A percentile compares a stretch with the other conserved stretches of the same genome.
phyloP scores from a whole-genome alignment of 2,888 invertebrate species.

The Sepioteuthis lessoniana region DNA sequence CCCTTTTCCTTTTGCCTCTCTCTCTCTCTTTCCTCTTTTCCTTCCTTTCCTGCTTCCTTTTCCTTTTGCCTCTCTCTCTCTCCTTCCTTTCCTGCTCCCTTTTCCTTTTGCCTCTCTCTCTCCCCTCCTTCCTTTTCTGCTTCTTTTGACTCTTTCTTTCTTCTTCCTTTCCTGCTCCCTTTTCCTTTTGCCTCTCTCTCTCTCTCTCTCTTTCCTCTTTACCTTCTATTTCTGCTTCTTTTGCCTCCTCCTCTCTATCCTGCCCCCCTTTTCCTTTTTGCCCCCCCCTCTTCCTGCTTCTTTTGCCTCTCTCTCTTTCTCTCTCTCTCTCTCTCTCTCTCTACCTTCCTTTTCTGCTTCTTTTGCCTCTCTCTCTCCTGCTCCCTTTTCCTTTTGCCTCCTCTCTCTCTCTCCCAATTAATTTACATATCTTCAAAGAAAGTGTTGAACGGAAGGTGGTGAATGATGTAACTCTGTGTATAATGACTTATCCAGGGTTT shows the following conservation, averaged over 20 bases:
- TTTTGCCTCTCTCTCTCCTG: background rate
- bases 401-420: no score
- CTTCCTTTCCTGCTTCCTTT: background rate
- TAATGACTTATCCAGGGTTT: no score
- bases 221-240: fast-evolving
- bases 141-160: background rate
- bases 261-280: background rate
- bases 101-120: background rate
- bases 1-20: background rate
- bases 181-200: background rate
- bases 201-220: background rate
- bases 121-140: background rate
- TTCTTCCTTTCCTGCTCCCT: background rate
- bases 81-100: no score
- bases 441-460: no score
- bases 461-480: no score
- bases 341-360: background rate
- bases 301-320: fast-evolving
- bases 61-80: background rate
- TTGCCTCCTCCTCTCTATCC: background rate
- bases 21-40: background rate
- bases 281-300: fast-evolving
- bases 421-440: no score
- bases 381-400: background rate
- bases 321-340: fast-evolving